Evolutionary conservation across 2,888 invertebrate species (phyloP), one percentile per base, ranked within the genome.

Genomic region (Hirtodrosophila alboralis): DNA sequence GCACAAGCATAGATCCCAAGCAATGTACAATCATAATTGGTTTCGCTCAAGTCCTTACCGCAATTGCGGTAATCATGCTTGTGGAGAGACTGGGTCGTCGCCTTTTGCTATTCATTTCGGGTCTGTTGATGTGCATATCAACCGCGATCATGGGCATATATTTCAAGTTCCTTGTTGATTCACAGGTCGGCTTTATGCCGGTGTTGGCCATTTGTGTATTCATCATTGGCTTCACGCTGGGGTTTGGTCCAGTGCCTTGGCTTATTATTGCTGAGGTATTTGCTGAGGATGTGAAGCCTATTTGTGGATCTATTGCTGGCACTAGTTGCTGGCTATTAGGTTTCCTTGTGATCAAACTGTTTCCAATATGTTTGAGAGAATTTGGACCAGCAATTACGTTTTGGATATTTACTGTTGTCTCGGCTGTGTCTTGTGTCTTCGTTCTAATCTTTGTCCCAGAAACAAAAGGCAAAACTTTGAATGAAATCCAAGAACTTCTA

Each of bases 191-290:
- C 0, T 96, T 95, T 94, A 80, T 96, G 37, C 96, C 96, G 0
- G 88, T 96, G 0, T 58, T 93, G 0, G 92, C 94, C n/a, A 89
- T 96, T 1, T 94, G 95, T 14, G 48, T 95, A 0, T 97, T 95
- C 88, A 94, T 96, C 9, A 87, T 95, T 10, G 93, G 95, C 1
- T 96, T 96, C 90, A 95, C 95, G 0, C 70, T 96, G 8, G 96
- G 96, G 27, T 94, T 94, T 75, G 96, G 96, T 0, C 96, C 96
- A 0, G 95, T 97, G 18, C 96, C 96, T 0, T 89, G 89, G 89
- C 92, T 96, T 91, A 94, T 89, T 58, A 91, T 94, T 77, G 93
- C 95, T 0, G 97, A 97, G 87, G 91, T 97, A 5, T 95, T 97
- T 87, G 92, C 95, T 6, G 92, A 94, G 1, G 94, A 95, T 79